Conservation (phyloP, 1,140 invertebrate species). For the Hermetia illucens region DNA sequence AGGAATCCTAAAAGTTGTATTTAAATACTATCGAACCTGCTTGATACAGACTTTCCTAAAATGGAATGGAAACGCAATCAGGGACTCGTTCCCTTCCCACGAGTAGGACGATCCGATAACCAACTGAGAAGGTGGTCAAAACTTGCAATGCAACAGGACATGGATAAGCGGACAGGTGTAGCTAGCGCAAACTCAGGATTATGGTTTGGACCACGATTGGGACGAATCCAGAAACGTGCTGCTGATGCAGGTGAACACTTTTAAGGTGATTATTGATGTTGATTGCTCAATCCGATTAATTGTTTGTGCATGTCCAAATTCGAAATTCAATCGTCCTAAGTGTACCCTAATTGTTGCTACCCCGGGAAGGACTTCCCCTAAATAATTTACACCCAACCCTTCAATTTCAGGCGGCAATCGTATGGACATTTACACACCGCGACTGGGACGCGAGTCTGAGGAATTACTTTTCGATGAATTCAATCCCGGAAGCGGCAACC, state of each 20-base stretch:
- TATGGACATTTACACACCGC: conserved; percentile 10
- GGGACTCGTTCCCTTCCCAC: conserved; percentile 37
- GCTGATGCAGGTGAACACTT: too few species aligned
- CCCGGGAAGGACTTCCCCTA: too few species aligned
- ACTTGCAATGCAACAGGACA: conserved; percentile 21
- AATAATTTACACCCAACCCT: too few species aligned
- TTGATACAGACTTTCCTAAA: conserved; percentile 17
- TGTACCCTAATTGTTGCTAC: too few species aligned
- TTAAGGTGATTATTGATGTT: too few species aligned
- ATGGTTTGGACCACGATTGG: conserved; percentile 43
- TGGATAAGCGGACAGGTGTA: conserved; percentile 15
- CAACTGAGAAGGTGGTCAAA: conserved; percentile 25
- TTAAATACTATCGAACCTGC: too few species aligned
- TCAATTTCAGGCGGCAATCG: conserved; percentile 3
- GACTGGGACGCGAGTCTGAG: conserved; percentile 13
- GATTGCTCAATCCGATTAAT: too few species aligned
- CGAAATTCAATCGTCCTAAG: too few species aligned
- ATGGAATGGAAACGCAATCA: conserved; percentile 28
- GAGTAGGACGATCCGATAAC: conserved; percentile 33
- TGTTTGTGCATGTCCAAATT: too few species aligned
- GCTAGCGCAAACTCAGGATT: conserved; percentile 32
- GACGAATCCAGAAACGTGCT: conserved; percentile 18
- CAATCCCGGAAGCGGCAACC: too few species aligned
- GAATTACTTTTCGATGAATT: conserved; percentile 8
- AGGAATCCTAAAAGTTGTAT: too few species aligned